These are phyloP conservation scores for Drosophila insularis DNA, from an alignment of 1,140 invertebrate species.

Conservation along the genomic window DNA sequence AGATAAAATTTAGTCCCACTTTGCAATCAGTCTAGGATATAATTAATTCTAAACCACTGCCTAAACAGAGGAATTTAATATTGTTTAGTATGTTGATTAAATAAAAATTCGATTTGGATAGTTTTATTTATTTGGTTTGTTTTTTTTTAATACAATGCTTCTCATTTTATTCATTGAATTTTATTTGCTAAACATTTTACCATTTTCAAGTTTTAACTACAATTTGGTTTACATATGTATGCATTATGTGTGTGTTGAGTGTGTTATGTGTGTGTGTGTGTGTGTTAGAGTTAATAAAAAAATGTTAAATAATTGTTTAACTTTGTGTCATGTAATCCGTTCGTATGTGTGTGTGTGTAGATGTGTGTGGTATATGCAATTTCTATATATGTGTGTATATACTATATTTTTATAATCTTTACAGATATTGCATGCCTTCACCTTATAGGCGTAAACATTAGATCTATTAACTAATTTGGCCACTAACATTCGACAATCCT, in stretches of 20 bases:
- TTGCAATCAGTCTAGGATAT: too few species aligned
- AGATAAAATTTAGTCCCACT: too few species aligned
- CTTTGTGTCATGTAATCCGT: neutral
- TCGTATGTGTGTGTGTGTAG: constrained; percentile 18
- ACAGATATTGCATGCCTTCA: constrained; percentile 57
- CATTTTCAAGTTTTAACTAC: constrained; percentile 78
- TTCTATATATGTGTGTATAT: constrained; percentile 49
- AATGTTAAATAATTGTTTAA: neutral
- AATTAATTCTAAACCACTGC: too few species aligned
- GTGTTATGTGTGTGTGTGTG: constrained; percentile 19
- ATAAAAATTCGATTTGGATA: neutral
- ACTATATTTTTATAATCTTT: constrained; percentile 61
- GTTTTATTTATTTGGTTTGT: constrained; percentile 27
- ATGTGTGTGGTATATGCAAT: constrained; percentile 27
- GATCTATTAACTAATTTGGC: constrained; percentile 57
- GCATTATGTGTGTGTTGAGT: constrained; percentile 27
- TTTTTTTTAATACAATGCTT: constrained; percentile 46
- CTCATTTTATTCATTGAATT: constrained; percentile 57
- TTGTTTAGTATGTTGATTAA: neutral
- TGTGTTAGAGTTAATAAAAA: constrained; percentile 2
- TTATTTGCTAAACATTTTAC: constrained; percentile 74
- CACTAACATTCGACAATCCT: constrained; percentile 45
- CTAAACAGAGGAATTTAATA: too few species aligned
- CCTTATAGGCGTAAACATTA: constrained; percentile 60
- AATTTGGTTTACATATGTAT: constrained; percentile 74